These are phyloP conservation scores for Paedocypris sp. DNA, from an alignment of 2,113 vertebrate genomes.

Conservation along the genomic window DNA sequence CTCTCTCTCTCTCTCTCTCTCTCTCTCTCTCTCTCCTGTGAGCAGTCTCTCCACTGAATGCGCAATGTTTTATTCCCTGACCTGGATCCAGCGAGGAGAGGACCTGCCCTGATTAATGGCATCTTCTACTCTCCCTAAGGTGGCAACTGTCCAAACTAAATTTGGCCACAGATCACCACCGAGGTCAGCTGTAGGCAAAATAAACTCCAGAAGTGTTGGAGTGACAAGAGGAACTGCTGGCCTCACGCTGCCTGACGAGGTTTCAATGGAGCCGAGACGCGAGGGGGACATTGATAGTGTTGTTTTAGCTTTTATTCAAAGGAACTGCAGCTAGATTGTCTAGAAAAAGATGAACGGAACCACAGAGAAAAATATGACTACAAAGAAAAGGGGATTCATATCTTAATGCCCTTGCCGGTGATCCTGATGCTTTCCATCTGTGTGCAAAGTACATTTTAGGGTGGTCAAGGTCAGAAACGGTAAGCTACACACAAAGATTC, in stretches of 20 bases:
- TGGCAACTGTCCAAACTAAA: slow-evolving; percentile 47
- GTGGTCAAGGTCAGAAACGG: slow-evolving; percentile 22
- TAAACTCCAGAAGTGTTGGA: slow-evolving; percentile 31
- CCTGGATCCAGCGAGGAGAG: slow-evolving; percentile 35
- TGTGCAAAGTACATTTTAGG: slow-evolving; percentile 6
- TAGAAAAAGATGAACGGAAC: slow-evolving; percentile 26
- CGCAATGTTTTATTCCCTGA: slow-evolving; percentile 27
- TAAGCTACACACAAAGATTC: slow-evolving; percentile 1
- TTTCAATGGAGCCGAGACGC: slow-evolving; percentile 20
- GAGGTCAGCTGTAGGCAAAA: slow-evolving; percentile 45
- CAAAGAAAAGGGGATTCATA: slow-evolving; percentile 26
- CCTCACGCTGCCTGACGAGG: slow-evolving; percentile 16
- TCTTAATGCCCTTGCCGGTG: slow-evolving; percentile 34
- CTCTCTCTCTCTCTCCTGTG: no score
- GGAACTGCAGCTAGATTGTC: slow-evolving; percentile 22
- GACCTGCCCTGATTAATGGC: slow-evolving; percentile 41
- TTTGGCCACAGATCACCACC: slow-evolving; percentile 42
- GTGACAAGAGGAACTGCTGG: slow-evolving; percentile 20
- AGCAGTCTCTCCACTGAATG: slow-evolving; percentile 8
- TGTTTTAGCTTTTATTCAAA: slow-evolving; percentile 39
- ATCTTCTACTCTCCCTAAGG: slow-evolving; percentile 30
- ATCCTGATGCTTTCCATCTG: slow-evolving; percentile 43
- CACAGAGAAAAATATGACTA: slow-evolving; percentile 29
- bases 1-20: no score
- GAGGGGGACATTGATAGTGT: slow-evolving; percentile 32